Evolutionary conservation across 2,113 vertebrate species (phyloP).

Genomic region (Cichladusa arquata): DNA sequence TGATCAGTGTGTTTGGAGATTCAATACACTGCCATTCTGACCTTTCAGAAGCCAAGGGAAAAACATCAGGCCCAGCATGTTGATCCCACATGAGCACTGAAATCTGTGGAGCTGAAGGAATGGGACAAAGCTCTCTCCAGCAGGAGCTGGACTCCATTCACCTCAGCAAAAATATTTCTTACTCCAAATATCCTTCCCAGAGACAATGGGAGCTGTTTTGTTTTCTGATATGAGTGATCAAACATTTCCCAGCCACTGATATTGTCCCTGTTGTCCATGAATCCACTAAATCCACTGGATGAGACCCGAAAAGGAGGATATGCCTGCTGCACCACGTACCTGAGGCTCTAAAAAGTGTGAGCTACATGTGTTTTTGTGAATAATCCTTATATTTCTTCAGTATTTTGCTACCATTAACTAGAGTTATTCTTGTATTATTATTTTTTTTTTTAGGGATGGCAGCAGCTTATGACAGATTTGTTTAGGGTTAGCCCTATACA

Average conservation of each 20-base stretch:
- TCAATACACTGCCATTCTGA: slow-evolving; percentile 47
- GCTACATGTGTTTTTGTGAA: neutral
- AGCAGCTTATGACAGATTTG: slow-evolving; percentile 45
- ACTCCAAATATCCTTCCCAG: neutral
- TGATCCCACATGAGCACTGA: slow-evolving; percentile 12
- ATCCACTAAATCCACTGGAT: neutral
- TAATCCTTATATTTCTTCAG: neutral
- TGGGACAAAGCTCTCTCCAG: neutral
- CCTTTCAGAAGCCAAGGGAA: slow-evolving; percentile 50
- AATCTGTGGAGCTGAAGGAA: neutral
- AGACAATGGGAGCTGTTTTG: neutral
- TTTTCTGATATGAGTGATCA: neutral
- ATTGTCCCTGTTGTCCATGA: neutral
- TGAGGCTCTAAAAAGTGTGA: neutral
- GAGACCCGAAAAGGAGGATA: neutral
- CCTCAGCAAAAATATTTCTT: neutral
- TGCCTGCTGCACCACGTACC: neutral
- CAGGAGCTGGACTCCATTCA: neutral
- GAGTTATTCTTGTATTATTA: slow-evolving; percentile 56
- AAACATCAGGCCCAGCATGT: slow-evolving; percentile 18
- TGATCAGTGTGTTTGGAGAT: slow-evolving; percentile 60
- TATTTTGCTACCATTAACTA: slow-evolving; percentile 28
- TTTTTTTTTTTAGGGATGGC: neutral
- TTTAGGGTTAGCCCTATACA: slow-evolving; percentile 48
- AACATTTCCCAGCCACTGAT: neutral